Conservation (phyloP, 2,888 invertebrate species). For the Phrixothrix hirtus region DNA sequence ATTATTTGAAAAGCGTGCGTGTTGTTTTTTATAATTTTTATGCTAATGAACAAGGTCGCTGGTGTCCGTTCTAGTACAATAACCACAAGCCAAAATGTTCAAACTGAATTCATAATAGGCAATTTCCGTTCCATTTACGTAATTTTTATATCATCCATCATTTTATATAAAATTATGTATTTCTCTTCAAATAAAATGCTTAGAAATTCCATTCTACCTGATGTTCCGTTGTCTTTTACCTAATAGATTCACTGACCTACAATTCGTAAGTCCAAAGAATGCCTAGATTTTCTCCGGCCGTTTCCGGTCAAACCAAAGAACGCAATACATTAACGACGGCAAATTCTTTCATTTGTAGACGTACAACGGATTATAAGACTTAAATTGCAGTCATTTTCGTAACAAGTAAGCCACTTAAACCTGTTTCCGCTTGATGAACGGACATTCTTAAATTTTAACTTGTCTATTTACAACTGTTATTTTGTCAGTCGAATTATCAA, state of each 20-base stretch:
- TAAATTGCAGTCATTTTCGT: conserved; percentile 31
- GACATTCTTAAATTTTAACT: conserved; percentile 23
- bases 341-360: conserved; percentile 26
- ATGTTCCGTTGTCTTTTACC: conserved; percentile 6
- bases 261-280: conserved; percentile 13
- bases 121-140: conserved; percentile 18
- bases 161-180: background rate
- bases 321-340: conserved; percentile 5
- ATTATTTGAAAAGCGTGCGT: no score
- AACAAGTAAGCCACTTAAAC: conserved; percentile 29
- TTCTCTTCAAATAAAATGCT: conserved; percentile 2
- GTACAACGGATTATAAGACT: conserved; percentile 23
- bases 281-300: conserved; percentile 2
- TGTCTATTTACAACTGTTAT: conserved; percentile 16
- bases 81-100: conserved; percentile 5
- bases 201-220: conserved; percentile 10
- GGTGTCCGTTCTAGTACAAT: conserved; percentile 14
- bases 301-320: conserved; percentile 1
- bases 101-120: conserved; percentile 13
- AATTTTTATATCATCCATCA: conserved; percentile 9
- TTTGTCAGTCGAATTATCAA: conserved; percentile 14
- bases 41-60: conserved; percentile 14
- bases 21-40: conserved; percentile 4
- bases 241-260: conserved; percentile 17
- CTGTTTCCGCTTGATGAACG: conserved; percentile 24